Evolutionary conservation across 2,113 vertebrate genomes (phyloP).

Genomic region (Chloropsis cyanopogon): DNA sequence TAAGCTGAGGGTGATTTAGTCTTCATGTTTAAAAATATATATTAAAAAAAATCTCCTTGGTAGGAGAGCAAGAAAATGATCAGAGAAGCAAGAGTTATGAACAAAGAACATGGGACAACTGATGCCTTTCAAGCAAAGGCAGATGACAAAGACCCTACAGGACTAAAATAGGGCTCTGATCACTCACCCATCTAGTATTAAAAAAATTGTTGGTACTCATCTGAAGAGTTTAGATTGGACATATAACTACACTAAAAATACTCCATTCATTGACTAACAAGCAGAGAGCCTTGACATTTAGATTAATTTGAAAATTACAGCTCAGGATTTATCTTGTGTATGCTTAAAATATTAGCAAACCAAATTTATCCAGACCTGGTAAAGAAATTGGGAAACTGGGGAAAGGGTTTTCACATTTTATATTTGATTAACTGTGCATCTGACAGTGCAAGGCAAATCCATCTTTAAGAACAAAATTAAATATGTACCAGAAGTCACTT

Average conservation of each 20-base stretch:
- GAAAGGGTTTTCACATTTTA: not conserved
- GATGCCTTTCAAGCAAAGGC: not conserved
- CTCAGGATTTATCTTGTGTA: not conserved
- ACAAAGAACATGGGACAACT: not conserved
- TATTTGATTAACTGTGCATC: not conserved
- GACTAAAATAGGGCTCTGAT: not conserved
- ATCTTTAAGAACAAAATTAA: slow-evolving; percentile 22
- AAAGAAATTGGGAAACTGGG: not conserved
- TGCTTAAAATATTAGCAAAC: slow-evolving; percentile 31
- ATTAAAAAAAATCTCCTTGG: not conserved
- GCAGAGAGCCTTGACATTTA: slow-evolving; percentile 38
- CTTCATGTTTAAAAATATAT: not conserved
- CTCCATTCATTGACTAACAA: not conserved
- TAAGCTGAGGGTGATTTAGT: not conserved
- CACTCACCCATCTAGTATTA: not conserved
- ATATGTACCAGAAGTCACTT: not conserved
- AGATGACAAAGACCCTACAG: not conserved
- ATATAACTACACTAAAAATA: slow-evolving; percentile 6
- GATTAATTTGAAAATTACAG: slow-evolving; percentile 44
- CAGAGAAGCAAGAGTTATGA: not conserved
- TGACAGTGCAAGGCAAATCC: not conserved
- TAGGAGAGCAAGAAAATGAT: not conserved
- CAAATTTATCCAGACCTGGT: slow-evolving; percentile 8
- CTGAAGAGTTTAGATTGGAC: slow-evolving; percentile 1
- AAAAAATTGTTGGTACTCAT: not conserved